Conservation (phyloP, 1,140 invertebrate species). For the Listronotus oregonensis region DNA sequence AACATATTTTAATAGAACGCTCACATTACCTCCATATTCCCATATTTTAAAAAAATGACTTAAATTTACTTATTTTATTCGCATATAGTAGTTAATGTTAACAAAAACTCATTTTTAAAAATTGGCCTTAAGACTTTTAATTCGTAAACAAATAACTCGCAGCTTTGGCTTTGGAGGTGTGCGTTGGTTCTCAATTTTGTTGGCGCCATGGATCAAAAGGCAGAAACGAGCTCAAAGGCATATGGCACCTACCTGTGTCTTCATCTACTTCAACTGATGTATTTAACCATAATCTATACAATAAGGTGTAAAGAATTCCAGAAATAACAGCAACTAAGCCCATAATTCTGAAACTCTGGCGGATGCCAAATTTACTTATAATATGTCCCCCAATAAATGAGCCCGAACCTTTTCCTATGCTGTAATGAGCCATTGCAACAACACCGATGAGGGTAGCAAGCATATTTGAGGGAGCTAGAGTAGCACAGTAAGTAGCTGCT, state of each 20-base stretch:
- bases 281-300: conserved; percentile 74
- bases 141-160: too few relatives aligned
- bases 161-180: too few relatives aligned
- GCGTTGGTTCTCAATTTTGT: too few relatives aligned
- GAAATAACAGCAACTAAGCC: conserved; percentile 70
- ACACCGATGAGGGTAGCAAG: conserved; percentile 82
- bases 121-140: too few relatives aligned
- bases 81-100: too few relatives aligned
- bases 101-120: too few relatives aligned
- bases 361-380: conserved; percentile 72
- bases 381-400: conserved; percentile 80
- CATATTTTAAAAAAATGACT: too few relatives aligned
- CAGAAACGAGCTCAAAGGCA: too few relatives aligned
- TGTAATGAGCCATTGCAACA: conserved; percentile 81
- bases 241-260: conserved; percentile 42
- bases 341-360: conserved; percentile 77
- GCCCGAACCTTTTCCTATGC: conserved; percentile 77
- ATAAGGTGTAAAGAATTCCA: conserved; percentile 69
- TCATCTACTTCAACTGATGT: conserved; percentile 58
- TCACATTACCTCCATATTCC: too few relatives aligned
- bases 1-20: too few relatives aligned
- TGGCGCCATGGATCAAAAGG: too few relatives aligned
- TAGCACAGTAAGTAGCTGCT: conserved; percentile 82
- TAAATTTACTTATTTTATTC: too few relatives aligned
- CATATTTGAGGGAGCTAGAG: conserved; percentile 77